Evolutionary conservation across 2,888 invertebrate genomes (phyloP).

Genomic region (Oxystoma pomonae): DNA sequence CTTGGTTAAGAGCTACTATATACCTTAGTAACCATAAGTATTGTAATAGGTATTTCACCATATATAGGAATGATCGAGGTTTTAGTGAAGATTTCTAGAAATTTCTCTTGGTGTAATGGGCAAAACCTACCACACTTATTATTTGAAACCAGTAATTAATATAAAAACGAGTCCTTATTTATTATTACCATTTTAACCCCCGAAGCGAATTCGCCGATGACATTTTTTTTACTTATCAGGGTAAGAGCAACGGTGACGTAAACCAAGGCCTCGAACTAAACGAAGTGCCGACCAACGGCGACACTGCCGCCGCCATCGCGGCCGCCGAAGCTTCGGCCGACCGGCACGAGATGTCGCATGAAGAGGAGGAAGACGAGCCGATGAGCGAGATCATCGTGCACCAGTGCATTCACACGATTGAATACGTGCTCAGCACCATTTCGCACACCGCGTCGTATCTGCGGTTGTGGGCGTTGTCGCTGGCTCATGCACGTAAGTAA

Average conservation of each 20-base stretch:
- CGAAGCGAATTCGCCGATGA: no score
- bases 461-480: slow-evolving; percentile 92
- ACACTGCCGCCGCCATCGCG: slow-evolving; percentile 22
- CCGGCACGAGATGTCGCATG: slow-evolving; percentile 47
- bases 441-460: slow-evolving; percentile 97
- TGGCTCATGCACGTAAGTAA: slow-evolving; percentile 91
- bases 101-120: no score
- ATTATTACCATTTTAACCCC: no score
- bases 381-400: slow-evolving; percentile 89
- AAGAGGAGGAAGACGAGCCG: slow-evolving; percentile 52
- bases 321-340: slow-evolving; percentile 28
- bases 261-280: slow-evolving; percentile 64
- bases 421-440: slow-evolving; percentile 92
- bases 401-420: slow-evolving; percentile 94
- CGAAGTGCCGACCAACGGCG: slow-evolving; percentile 41
- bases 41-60: no score
- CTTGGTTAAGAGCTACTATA: no score
- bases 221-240: slow-evolving; percentile 21
- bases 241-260: slow-evolving; percentile 56
- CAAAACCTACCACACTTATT: no score
- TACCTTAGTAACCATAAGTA: no score
- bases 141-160: no score
- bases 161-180: not conserved
- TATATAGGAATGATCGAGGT: no score
- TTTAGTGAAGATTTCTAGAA: no score